Evolutionary conservation across 92 coral and sea anemone genomes (phyloP).

Genomic region (Porites cylindrica): DNA sequence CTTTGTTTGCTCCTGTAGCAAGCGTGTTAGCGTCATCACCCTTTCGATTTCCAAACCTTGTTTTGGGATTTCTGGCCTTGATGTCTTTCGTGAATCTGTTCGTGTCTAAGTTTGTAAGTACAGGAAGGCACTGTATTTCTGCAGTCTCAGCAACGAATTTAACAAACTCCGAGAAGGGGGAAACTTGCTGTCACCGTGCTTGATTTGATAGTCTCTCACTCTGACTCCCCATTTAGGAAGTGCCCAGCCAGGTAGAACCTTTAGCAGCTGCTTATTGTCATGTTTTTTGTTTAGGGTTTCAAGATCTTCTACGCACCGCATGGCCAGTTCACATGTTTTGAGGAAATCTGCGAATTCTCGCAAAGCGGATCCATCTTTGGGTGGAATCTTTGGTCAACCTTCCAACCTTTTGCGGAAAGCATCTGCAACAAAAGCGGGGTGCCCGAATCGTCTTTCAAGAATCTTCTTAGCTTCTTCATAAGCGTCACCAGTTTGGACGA

Average conservation of each 20-base stretch:
- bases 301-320: constrained; percentile 61
- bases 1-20: constrained; percentile 27
- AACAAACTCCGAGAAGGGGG: constrained; percentile 59
- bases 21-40: constrained; percentile 24
- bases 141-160: constrained; percentile 57
- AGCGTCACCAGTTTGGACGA: constrained; percentile 51
- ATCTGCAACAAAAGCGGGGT: constrained; percentile 69
- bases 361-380: constrained; percentile 59
- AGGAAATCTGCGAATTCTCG: constrained; percentile 65
- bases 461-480: constrained; percentile 56
- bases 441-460: constrained; percentile 61
- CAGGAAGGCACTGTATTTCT: constrained; percentile 68
- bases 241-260: constrained; percentile 63
- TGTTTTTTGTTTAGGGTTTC: constrained; percentile 63
- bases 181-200: constrained; percentile 59
- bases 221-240: constrained; percentile 71
- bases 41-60: constrained; percentile 27
- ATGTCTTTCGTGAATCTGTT: constrained; percentile 16
- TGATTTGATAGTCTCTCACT: constrained; percentile 55
- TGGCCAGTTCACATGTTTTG: constrained; percentile 61
- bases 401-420: constrained; percentile 61
- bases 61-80: constrained; percentile 12
- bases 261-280: constrained; percentile 58
- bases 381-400: constrained; percentile 60
- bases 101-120: constrained; percentile 48